Evolutionary conservation across 1,140 invertebrate genomes (phyloP), one percentile per base, ranked within the genome.

Genomic region (Mya arenaria): DNA sequence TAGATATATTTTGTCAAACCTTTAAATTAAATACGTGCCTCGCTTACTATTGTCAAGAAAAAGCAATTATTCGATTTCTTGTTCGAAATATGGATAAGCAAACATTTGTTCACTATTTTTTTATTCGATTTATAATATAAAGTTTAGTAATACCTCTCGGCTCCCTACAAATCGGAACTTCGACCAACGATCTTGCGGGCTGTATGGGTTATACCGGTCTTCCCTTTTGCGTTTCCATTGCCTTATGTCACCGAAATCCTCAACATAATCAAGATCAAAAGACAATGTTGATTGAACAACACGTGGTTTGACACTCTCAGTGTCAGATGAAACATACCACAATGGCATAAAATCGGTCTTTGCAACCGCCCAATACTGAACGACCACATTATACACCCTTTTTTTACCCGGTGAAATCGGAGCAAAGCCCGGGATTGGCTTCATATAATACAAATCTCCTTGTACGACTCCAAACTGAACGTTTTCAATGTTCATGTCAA

Each of bases 361-460:
- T 1, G 63, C 41, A 1, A 80, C 19, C 5, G 66, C 58, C 77
- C 65, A 69, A 25, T 25, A 52, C 3, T 19, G 25, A 13, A 30
- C 65, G 32, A 13, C 13, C 25, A 80, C 71, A 23, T 69, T 34
- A 44, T 69, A 69, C 13, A 19, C 34, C 28, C 66, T 68, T 56
- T 5, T 37, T 39, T 80, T 56, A 44, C 48, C 48, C 8, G 65
- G 66, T 15, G 41, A 15, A 4, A 80, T 58, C 13, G 10, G 17
- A n/a, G 32, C 56, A 71, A 80, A 80, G 1, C 77, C 77, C 23
- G 6, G 19, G 1, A 36, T 60, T n/a, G 77, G 77, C 39, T 80
- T 66, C 1, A 80, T 17, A n/a, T 58, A 69, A n/a, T 69, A 80
- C 37, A 80, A 71, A 34, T 80, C 77, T n/a, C 77, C 77, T 62